Evolutionary conservation across 1,140 invertebrate genomes (phyloP).

Genomic region (Tetramorium simillimum): DNA sequence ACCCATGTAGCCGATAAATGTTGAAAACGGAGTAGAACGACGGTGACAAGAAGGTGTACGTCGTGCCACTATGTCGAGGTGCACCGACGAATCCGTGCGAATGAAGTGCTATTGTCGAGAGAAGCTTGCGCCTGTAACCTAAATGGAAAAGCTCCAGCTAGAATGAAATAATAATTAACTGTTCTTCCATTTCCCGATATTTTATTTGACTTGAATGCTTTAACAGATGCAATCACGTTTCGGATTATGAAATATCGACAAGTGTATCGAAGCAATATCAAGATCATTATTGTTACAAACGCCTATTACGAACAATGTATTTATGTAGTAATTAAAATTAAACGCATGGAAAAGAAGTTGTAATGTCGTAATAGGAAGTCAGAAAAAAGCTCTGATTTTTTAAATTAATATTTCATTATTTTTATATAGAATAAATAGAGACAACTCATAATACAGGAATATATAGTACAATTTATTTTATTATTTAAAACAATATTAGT

Average conservation of each 20-base stretch:
- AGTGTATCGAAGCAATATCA: neutral
- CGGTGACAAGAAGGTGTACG: slow-evolving; percentile 28
- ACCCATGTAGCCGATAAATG: neutral
- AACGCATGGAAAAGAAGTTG: neutral
- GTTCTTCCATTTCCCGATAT: neutral
- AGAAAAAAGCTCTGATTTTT: neutral
- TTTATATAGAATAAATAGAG: neutral
- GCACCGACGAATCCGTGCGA: slow-evolving; percentile 39
- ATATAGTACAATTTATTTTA: neutral
- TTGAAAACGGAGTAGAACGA: slow-evolving; percentile 8
- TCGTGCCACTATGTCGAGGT: slow-evolving; percentile 29
- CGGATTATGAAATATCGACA: neutral
- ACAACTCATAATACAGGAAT: neutral
- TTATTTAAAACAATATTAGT: neutral
- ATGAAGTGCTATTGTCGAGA: slow-evolving; percentile 26
- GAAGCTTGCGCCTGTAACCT: neutral
- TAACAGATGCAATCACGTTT: neutral
- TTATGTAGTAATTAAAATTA: neutral
- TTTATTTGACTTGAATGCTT: neutral
- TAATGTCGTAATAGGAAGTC: neutral
- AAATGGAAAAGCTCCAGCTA: neutral
- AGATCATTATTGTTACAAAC: neutral
- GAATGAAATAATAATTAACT: slow-evolving; percentile 24
- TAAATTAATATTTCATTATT: slow-evolving; percentile 1
- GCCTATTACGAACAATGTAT: neutral